Base-by-base conservation (phyloP, 2,113 vertebrate species). In the Catharus bicknelli region DNA sequence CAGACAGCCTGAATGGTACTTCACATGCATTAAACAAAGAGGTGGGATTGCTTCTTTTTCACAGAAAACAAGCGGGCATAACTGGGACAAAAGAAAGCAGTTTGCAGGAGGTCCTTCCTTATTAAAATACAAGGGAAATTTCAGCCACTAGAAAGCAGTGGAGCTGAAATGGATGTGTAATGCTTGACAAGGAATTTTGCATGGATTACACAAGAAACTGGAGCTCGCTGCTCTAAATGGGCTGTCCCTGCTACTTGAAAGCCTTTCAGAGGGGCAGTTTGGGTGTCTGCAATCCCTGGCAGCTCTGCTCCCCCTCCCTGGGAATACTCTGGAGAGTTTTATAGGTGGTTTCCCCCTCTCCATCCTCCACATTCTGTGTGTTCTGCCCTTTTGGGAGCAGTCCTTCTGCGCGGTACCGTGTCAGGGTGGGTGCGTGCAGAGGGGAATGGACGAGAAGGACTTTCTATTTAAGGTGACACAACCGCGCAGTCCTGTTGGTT, bases 201-300 rank as follows among this genome's bases (percentile, higher is more conserved):
- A 9, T 14, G 36, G 7, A 2, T 84, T 15, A 15, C 25, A n/a
- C 15, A 5, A 47, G 61, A 16, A 81, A 14, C n/a, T 5, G 29
- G 27, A 63, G 26, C 58, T 84, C 7, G 6, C 15, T 5, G 45
- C 38, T 16, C 1, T 7, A 2, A 15, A 10, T 1, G 34, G 54
- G 79, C 23, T 9, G 4, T 50, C 16, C 0, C 48, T 13, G 40
- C 69, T 3, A 0, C 1, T 2, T 2, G 10, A 17, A 5, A 25
- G 5, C 58, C 59, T 62, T 20, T 40, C 22, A 5, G 4, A 1
- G 0, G 53, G 22, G 26, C 26, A 21, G 0, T 21, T 7, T 1
- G 23, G 10, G 38, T 16, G 27, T 3, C 25, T 68, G 50, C 50
- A 32, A 51, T 10, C 34, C 55, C 57, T 34, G 68, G 7, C 32